phyloP scores from a whole-genome alignment of 2,113 vertebrate species.

The Lampris megalopsis region DNA sequence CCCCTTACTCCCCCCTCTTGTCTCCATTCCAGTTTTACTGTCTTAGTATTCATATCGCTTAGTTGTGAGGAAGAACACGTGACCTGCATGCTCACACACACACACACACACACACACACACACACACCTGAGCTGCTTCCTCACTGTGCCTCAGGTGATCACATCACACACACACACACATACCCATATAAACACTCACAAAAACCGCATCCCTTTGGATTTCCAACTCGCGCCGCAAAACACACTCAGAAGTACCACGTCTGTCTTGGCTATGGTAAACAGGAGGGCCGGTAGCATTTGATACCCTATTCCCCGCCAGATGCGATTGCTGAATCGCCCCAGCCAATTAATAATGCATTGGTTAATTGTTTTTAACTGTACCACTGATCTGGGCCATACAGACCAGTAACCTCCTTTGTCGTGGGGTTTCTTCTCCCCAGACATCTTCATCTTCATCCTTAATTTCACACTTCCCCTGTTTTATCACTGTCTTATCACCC shows the following conservation, averaged over 20 bases:
- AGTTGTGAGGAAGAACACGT: not conserved
- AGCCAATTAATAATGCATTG: conserved; percentile 73
- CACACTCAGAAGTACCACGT: conserved; percentile 52
- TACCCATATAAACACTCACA: not conserved
- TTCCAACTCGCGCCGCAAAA: conserved; percentile 32
- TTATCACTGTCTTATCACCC: conserved; percentile 1
- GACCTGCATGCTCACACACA: conserved; percentile 2
- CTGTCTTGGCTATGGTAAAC: conserved; percentile 24
- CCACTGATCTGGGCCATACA: conserved; percentile 60
- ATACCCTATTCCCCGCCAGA: conserved; percentile 65
- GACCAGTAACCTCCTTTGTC: conserved; percentile 26
- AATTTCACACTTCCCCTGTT: not conserved
- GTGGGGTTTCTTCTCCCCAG: conserved; percentile 1
- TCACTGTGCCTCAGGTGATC: conserved; percentile 64
- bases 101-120: not conserved
- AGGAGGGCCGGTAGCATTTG: conserved; percentile 62
- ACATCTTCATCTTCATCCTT: conserved; percentile 28
- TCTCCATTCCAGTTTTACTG: conserved; percentile 40
- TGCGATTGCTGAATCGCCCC: conserved; percentile 60
- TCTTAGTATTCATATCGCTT: conserved; percentile 22
- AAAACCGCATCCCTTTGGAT: conserved; percentile 51
- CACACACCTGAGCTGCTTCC: conserved; percentile 35
- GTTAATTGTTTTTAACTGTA: conserved; percentile 70
- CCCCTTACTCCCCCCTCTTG: conserved; percentile 33
- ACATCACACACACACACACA: conserved; percentile 60